Conservation (phyloP, 2,888 invertebrate species). For the Cryptus armator region DNA sequence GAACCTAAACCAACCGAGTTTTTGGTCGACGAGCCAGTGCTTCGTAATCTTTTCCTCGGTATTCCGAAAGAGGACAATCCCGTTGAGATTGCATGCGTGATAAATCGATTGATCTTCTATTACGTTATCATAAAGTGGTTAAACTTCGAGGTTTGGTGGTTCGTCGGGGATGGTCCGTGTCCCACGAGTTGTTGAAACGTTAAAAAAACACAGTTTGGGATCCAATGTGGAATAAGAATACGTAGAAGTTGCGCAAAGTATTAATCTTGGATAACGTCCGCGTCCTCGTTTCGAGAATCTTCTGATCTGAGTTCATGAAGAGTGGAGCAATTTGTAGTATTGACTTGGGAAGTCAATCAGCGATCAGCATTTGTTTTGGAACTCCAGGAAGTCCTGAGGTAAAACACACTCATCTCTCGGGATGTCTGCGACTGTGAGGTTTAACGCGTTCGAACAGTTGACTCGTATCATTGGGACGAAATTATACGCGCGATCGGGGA, state of each 20-base stretch:
- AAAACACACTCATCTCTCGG: not conserved
- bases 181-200: constrained; percentile 55
- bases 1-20: constrained; percentile 51
- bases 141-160: constrained; percentile 77
- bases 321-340: too few relatives aligned
- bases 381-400: constrained; percentile 4
- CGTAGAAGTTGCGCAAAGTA: not conserved
- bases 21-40: constrained; percentile 72
- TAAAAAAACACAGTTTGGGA: not conserved
- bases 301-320: not conserved
- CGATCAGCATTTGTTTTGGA: not conserved
- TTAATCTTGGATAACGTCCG: not conserved
- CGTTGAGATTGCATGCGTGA: constrained; percentile 74
- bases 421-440: not conserved
- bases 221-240: not conserved
- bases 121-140: constrained; percentile 78
- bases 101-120: constrained; percentile 78
- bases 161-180: constrained; percentile 71
- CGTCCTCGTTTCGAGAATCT: not conserved
- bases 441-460: constrained; percentile 1
- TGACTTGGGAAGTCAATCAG: too few relatives aligned
- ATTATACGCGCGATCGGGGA: constrained; percentile 5
- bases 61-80: constrained; percentile 70
- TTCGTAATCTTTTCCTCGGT: constrained; percentile 75
- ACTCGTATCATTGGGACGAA: constrained; percentile 9